Evolutionary conservation across 2,888 invertebrate genomes (phyloP).

Genomic region (Blastobasis adustella): DNA sequence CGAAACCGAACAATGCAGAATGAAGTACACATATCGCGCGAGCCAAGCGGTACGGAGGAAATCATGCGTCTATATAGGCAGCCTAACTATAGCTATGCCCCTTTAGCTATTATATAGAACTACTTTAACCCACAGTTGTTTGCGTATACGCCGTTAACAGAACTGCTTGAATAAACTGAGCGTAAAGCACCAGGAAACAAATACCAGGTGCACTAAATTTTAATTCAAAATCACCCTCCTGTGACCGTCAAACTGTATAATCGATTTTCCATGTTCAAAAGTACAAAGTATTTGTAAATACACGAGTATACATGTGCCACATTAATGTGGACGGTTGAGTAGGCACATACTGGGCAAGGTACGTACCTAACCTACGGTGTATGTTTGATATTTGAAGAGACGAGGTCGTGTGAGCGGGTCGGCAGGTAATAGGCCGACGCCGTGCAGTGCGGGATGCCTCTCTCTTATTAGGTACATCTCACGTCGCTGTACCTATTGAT

Average conservation of each 20-base stretch:
- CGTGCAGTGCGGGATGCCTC: constrained; percentile 21
- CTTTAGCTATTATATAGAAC: not conserved
- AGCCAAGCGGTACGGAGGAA: not conserved
- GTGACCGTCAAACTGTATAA: constrained; percentile 9
- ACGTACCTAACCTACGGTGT: too few relatives aligned
- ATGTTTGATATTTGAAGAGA: constrained; percentile 17
- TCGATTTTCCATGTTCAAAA: constrained; percentile 3
- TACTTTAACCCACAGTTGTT: not conserved
- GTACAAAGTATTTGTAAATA: too few relatives aligned
- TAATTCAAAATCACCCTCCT: constrained; percentile 13
- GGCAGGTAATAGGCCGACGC: constrained; percentile 18
- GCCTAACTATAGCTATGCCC: too few relatives aligned
- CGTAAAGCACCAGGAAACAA: constrained; percentile 16
- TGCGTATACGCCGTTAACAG: not conserved
- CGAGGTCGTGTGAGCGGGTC: constrained; percentile 22
- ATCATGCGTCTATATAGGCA: too few relatives aligned
- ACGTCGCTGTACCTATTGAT: constrained; percentile 25
- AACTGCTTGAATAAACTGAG: constrained; percentile 15
- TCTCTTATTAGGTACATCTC: constrained; percentile 18
- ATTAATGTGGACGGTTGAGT: too few relatives aligned
- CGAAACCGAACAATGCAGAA: constrained; percentile 59
- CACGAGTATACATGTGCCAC: too few relatives aligned
- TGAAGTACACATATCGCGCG: constrained; percentile 30
- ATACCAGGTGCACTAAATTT: constrained; percentile 16
- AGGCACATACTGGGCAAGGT: too few relatives aligned